Base-by-base conservation (phyloP, 2,113 vertebrate species). In the Eretmochelys imbricata region DNA sequence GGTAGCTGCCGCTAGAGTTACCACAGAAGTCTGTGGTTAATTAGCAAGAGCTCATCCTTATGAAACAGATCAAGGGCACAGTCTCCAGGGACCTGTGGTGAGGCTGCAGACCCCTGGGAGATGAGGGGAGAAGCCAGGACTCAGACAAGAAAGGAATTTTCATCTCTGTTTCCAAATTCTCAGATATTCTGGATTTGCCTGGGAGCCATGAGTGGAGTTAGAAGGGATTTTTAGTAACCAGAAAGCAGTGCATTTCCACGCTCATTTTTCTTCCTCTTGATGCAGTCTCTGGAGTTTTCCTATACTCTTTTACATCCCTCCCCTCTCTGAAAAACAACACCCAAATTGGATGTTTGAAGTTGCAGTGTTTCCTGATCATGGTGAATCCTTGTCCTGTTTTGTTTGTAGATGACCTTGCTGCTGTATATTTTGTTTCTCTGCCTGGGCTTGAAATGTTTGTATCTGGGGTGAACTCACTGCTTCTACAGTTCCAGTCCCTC, bases 361-460 rank as follows among this genome's bases (percentile, higher is more conserved):
- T 91, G 93, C 95, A 96, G 95, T 97, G 90, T 95, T 97, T 97
- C 94, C 97, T 96, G 89, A 96, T 95, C 87, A 97, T 97, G 97
- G 97, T 97, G 96, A 97, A 97, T 97, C 89, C 89, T 96, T 90
- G 89, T 96, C 88, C 95, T 90, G 55, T 94, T 98, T 97, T 82
- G 82, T 98, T 97, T 98, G 93, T 98, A 98, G 96, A 97, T 97
- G 91, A 97, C 96, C 96, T 96, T 92, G 93, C 50, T 85, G 88
- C 94, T 80, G 93, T 95, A 24, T 80, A 62, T 89, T 46, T 93
- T 90, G 84, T 96, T 81, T 95, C 85, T 93, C 91, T 62, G 86
- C 83, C 57, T 93, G 85, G 80, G 83, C 87, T 96, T 75, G 80
- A 89, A 93, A 89, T 91, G 76, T 55, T 96, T 92, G 38, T 88